Conservation (phyloP, 2,888 invertebrate species). For the Chaetoderma sp. region DNA sequence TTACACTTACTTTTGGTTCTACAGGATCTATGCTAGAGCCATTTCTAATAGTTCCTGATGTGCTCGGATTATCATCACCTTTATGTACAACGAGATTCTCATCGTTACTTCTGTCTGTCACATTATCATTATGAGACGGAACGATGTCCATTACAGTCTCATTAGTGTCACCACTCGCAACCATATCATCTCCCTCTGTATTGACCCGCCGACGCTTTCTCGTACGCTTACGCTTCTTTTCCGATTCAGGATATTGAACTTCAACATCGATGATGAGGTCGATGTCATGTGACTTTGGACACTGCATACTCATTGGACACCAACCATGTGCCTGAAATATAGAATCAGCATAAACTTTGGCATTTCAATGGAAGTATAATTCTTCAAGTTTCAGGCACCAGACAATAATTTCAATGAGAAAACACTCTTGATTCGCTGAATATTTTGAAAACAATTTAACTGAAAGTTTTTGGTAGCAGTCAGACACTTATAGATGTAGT, state of each 20-base stretch:
- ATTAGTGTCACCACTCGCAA: conserved; percentile 10
- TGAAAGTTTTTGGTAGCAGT: no score
- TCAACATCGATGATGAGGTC: conserved; percentile 66
- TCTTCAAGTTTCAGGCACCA: no score
- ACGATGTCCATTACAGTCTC: neutral
- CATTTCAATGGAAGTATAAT: no score
- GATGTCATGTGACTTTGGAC: conserved; percentile 67
- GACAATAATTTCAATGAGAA: no score
- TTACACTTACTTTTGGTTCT: neutral
- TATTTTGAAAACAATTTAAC: no score
- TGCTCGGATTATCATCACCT: neutral
- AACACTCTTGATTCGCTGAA: no score
- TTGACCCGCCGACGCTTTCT: conserved; percentile 38
- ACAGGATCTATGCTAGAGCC: neutral
- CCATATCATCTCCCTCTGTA: conserved; percentile 18
- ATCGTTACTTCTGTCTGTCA: neutral
- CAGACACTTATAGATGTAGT: no score
- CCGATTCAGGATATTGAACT: conserved; percentile 35
- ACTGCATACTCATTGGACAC: conserved; percentile 59
- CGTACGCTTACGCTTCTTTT: conserved; percentile 42
- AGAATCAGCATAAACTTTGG: no score
- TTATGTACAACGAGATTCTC: neutral
- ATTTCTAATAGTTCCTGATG: no score
- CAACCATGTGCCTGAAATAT: conserved; percentile 68
- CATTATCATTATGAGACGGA: no score